Conservation (phyloP, 2,113 vertebrate species). For the Brachirus orientalis region DNA sequence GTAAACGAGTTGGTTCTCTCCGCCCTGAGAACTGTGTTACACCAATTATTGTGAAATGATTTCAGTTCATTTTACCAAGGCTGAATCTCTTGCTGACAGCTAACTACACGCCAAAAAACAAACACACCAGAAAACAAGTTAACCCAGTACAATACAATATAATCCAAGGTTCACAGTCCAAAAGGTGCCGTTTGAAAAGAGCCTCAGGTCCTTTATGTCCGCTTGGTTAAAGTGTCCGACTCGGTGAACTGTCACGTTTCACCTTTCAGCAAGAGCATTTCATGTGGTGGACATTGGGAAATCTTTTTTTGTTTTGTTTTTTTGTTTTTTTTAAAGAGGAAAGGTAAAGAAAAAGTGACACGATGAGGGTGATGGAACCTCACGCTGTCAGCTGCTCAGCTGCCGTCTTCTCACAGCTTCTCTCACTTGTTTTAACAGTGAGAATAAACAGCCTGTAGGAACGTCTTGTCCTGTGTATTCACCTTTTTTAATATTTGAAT, state of each 20-base stretch:
- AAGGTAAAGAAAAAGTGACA: conserved; percentile 17
- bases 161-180: conserved; percentile 65
- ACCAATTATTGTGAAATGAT: conserved; percentile 40
- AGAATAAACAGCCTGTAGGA: conserved; percentile 59
- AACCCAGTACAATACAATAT: conserved; percentile 68
- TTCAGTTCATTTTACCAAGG: conserved; percentile 35
- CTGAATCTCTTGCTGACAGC: conserved; percentile 63
- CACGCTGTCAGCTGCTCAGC: conserved; percentile 21
- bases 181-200: conserved; percentile 69
- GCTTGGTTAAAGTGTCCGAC: conserved; percentile 41
- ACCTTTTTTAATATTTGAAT: conserved; percentile 38
- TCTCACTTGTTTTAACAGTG: conserved; percentile 31
- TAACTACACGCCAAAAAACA: conserved; percentile 69
- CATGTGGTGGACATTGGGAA: conserved; percentile 43
- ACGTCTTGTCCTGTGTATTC: conserved; percentile 47
- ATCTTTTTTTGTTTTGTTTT: not conserved
- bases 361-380: conserved; percentile 35
- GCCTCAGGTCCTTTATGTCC: conserved; percentile 57
- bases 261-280: conserved; percentile 33
- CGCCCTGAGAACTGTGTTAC: conserved; percentile 22
- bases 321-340: conserved; percentile 14
- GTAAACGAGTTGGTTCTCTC: not conserved
- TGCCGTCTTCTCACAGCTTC: conserved; percentile 22
- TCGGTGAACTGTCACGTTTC: conserved; percentile 30
- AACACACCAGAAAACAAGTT: conserved; percentile 74